Evolutionary conservation across 2,888 invertebrate genomes (phyloP).

Genomic region (Esperia sulphurella): DNA sequence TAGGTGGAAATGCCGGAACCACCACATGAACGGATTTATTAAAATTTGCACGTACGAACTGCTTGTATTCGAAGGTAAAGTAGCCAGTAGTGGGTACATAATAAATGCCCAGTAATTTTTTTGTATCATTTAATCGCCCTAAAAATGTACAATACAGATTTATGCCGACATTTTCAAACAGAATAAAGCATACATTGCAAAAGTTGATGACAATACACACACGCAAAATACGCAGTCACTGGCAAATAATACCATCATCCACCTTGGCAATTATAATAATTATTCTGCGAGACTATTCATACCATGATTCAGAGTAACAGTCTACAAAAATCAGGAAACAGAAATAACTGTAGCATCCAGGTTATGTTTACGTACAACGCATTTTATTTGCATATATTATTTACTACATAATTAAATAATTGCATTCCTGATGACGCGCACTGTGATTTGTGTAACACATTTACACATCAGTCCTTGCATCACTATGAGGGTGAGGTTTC

Average conservation of each 20-base stretch:
- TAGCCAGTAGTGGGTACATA: background rate
- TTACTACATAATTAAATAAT: constrained; percentile 78
- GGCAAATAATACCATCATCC: constrained; percentile 63
- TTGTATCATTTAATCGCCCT: constrained; percentile 76
- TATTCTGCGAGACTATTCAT: constrained; percentile 35
- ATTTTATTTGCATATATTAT: constrained; percentile 72
- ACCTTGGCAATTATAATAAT: constrained; percentile 32
- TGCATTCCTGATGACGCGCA: constrained; percentile 70
- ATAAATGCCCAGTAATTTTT: constrained; percentile 41
- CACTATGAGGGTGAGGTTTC: constrained; percentile 76
- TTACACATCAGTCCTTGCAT: constrained; percentile 74
- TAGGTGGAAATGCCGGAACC: no score
- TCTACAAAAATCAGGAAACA: constrained; percentile 71
- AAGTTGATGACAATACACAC: constrained; percentile 65
- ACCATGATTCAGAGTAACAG: constrained; percentile 65
- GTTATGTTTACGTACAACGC: constrained; percentile 65
- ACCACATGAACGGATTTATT: no score
- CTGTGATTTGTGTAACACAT: constrained; percentile 67
- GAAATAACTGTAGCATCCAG: constrained; percentile 65
- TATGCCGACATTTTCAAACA: constrained; percentile 66
- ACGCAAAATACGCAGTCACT: constrained; percentile 64
- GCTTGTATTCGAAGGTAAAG: no score
- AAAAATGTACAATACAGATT: constrained; percentile 75
- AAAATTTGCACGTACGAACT: no score
- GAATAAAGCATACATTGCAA: constrained; percentile 44